Conservation (phyloP, 1,140 invertebrate species). For the Arctopsyche grandis region DNA sequence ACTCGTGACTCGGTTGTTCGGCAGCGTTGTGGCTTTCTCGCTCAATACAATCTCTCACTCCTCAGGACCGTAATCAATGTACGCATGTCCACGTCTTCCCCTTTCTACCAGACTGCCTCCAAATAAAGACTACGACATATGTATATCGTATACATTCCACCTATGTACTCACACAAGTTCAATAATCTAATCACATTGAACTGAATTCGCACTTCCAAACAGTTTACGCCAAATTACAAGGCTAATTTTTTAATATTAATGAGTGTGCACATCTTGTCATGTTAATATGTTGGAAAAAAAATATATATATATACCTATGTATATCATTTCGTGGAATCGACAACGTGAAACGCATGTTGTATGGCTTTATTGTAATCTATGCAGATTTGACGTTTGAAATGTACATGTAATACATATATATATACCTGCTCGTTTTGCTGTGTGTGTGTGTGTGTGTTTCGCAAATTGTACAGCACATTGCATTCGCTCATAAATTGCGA, state of each 20-base stretch:
- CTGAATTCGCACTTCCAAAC: no score
- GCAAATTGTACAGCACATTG: conserved; percentile 1
- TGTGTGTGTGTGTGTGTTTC: neutral
- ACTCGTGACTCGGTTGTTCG: conserved; percentile 14
- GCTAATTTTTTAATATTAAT: neutral
- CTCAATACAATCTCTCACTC: conserved; percentile 44
- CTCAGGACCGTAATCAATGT: conserved; percentile 37
- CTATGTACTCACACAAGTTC: neutral
- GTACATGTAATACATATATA: neutral
- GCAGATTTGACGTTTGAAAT: conserved; percentile 19
- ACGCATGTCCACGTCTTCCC: conserved; percentile 43
- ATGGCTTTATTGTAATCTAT: neutral
- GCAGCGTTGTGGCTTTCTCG: conserved; percentile 37
- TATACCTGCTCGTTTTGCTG: no score
- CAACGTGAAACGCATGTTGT: neutral
- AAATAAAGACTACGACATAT: conserved; percentile 8
- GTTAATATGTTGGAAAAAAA: neutral
- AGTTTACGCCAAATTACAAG: no score
- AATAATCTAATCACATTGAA: no score
- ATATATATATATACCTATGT: neutral
- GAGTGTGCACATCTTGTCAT: neutral
- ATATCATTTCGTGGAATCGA: neutral
- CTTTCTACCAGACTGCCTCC: conserved; percentile 15
- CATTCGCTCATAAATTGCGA: conserved; percentile 22
- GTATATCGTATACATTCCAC: conserved; percentile 3